Evolutionary conservation across 2,888 invertebrate genomes (phyloP).

Genomic region (Apamea sordens): DNA sequence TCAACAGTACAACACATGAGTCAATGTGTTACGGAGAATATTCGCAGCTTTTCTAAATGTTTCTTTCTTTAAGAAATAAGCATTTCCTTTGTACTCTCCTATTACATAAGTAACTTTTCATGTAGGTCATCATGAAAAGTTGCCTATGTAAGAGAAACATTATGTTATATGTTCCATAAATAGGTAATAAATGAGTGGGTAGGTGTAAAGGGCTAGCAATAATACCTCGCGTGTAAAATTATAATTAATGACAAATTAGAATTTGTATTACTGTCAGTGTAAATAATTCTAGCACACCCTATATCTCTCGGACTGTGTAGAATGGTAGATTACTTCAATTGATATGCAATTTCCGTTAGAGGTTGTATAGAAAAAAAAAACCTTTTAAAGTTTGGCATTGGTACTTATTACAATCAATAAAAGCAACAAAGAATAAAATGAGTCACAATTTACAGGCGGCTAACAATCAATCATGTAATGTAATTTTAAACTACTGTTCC

Average conservation of each 20-base stretch:
- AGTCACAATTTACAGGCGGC: constrained; percentile 25
- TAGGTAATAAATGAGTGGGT: not conserved
- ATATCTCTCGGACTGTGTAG: not conserved
- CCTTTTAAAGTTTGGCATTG: constrained; percentile 46
- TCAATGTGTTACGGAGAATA: constrained; percentile 14
- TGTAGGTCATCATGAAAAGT: constrained; percentile 4
- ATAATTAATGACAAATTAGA: not conserved
- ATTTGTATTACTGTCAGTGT: not conserved
- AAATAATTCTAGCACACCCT: not conserved
- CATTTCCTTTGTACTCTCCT: not conserved
- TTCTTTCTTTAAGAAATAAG: constrained; percentile 5
- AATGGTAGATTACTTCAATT: constrained; percentile 21
- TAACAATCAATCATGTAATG: constrained; percentile 61
- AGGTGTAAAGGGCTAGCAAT: not conserved
- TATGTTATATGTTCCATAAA: constrained; percentile 9
- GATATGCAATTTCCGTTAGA: constrained; percentile 28
- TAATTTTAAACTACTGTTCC: constrained; percentile 59
- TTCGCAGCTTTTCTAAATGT: not conserved
- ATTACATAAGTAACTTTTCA: constrained; percentile 20
- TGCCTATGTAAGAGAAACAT: not conserved
- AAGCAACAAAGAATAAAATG: constrained; percentile 39
- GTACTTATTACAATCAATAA: constrained; percentile 37
- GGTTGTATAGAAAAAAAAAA: constrained; percentile 27
- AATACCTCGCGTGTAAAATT: not conserved
- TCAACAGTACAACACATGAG: constrained; percentile 12